Evolutionary conservation across 2,797 vertebrate genomes (phyloP).

Genomic region (Megaceryle alcyon): DNA sequence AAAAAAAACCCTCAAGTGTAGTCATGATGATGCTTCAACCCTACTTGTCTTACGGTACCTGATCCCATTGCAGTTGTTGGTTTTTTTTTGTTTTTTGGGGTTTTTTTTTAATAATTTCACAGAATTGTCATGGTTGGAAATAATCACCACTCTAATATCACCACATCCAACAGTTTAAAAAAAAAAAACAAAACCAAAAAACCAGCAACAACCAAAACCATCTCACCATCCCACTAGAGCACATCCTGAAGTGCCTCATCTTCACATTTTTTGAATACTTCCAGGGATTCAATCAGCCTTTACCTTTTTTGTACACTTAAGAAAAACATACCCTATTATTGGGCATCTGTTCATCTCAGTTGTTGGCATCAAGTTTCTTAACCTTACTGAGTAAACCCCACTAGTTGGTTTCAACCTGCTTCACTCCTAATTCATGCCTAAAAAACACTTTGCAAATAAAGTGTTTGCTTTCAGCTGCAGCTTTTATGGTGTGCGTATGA

Average conservation of each 20-base stretch:
- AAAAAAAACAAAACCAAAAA: too few species aligned
- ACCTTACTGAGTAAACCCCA: not conserved
- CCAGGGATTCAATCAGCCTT: not conserved
- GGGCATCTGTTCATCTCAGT: not conserved
- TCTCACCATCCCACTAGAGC: too few species aligned
- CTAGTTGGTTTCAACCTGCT: not conserved
- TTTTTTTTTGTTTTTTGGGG: not conserved
- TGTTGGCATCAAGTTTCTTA: not conserved
- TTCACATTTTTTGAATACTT: too few species aligned
- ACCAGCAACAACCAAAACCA: too few species aligned
- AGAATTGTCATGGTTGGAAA: too few species aligned
- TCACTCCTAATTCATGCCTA: not conserved
- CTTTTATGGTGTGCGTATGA: not conserved
- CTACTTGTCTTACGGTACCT: not conserved
- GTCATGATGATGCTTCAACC: not conserved
- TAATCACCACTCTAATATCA: too few species aligned
- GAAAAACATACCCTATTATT: not conserved
- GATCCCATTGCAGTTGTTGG: not conserved
- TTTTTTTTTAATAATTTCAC: not conserved
- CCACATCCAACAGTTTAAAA: too few species aligned
- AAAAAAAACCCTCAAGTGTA: not conserved
- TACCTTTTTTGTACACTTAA: not conserved
- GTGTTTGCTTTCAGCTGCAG: not conserved
- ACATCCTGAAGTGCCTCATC: too few species aligned
- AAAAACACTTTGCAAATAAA: not conserved